Conservation (phyloP, 2,888 invertebrate genomes). For the Bimastos eiseni region DNA sequence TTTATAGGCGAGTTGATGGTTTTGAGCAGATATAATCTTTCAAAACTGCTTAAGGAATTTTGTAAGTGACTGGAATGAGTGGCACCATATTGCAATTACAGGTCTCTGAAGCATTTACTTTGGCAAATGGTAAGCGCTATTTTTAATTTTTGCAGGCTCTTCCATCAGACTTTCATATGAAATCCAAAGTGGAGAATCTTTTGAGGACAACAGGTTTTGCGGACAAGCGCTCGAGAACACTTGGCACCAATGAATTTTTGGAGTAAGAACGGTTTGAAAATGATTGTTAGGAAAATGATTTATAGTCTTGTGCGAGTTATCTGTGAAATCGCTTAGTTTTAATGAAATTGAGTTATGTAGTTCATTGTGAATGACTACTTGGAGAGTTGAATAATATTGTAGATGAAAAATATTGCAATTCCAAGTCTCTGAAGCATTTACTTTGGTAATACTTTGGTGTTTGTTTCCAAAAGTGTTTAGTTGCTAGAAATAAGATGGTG, state of each 20-base stretch:
- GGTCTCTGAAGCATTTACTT: background rate
- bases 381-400: no score
- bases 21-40: no score
- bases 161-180: slow-evolving; percentile 77
- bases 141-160: slow-evolving; percentile 69
- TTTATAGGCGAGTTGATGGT: background rate
- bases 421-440: no score
- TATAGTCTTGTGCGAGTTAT: background rate
- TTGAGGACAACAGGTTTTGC: slow-evolving; percentile 73
- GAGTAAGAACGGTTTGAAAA: slow-evolving; percentile 56
- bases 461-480: no score
- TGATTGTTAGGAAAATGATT: background rate
- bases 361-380: background rate
- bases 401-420: no score
- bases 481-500: background rate
- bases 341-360: background rate
- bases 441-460: no score
- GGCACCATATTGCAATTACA: background rate
- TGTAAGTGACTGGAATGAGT: background rate
- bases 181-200: slow-evolving; percentile 77
- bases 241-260: slow-evolving; percentile 97
- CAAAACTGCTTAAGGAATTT: background rate
- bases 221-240: slow-evolving; percentile 81
- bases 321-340: background rate
- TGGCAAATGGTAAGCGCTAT: background rate